These are phyloP conservation scores for Tolypeutes matacus DNA, from an alignment of 2,797 vertebrate species.

Conservation along the genomic window DNA sequence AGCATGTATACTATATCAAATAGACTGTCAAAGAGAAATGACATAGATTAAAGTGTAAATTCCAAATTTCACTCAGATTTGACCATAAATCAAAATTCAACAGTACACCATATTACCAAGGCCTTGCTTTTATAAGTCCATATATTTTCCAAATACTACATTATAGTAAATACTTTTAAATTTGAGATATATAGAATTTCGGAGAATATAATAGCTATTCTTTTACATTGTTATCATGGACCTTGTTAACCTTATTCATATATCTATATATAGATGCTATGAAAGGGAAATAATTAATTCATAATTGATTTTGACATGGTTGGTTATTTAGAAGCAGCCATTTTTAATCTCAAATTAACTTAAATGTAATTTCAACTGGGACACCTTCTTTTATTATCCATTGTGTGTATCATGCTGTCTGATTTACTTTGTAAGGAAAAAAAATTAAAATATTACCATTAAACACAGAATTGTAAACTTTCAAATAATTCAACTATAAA, in stretches of 20 bases:
- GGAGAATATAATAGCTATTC: neutral
- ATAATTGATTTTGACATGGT: constrained; percentile 2
- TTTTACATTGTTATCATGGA: neutral
- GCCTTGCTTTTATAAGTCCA: neutral
- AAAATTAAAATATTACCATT: constrained; percentile 6
- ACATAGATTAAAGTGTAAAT: neutral
- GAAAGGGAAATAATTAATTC: neutral
- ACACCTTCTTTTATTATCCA: neutral
- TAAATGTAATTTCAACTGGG: constrained; percentile 33
- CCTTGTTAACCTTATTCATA: neutral
- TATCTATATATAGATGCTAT: neutral
- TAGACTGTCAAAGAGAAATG: neutral
- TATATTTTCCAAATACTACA: constrained; percentile 25
- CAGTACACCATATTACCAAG: neutral
- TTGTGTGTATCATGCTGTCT: neutral
- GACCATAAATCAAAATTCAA: constrained; percentile 28
- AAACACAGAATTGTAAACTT: constrained; percentile 18
- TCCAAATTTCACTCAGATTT: neutral
- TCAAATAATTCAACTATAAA: neutral
- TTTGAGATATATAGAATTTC: neutral
- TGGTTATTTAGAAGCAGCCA: constrained; percentile 10
- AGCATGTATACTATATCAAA: neutral
- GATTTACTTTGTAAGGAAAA: neutral
- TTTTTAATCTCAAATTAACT: neutral
- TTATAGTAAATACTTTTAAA: constrained; percentile 60